A percentile compares a stretch with the other conserved stretches of the same genome.
Evolutionary conservation across 1,140 invertebrate genomes (phyloP).

Genomic region (Mya arenaria): DNA sequence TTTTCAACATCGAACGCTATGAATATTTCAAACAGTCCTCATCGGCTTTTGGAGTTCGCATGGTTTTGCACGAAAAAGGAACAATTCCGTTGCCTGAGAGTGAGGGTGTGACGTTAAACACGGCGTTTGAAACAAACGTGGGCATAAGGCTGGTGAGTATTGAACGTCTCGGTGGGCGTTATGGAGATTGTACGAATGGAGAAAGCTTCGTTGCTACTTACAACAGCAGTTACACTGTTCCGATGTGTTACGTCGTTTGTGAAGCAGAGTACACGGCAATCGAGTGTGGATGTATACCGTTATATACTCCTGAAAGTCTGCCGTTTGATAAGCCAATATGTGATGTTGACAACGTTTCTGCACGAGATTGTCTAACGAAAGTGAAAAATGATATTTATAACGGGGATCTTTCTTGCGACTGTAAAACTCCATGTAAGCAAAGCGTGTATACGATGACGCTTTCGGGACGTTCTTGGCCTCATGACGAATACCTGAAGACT

Average conservation of each 20-base stretch:
- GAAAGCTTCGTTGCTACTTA: no score
- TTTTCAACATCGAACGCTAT: slow-evolving; percentile 46
- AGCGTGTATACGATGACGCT: not conserved
- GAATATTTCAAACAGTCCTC: slow-evolving; percentile 52
- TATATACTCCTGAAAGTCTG: no score
- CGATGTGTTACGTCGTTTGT: no score
- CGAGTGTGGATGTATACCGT: no score
- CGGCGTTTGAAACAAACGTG: slow-evolving; percentile 57
- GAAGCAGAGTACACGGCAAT: no score
- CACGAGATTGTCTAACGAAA: no score
- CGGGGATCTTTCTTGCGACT: not conserved
- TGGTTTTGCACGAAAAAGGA: slow-evolving; percentile 60
- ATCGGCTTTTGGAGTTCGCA: slow-evolving; percentile 55
- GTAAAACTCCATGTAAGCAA: not conserved
- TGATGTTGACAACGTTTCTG: no score
- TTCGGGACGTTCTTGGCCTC: not conserved
- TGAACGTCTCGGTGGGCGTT: not conserved
- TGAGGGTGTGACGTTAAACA: slow-evolving; percentile 55
- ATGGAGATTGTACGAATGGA: no score
- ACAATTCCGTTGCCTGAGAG: slow-evolving; percentile 54
- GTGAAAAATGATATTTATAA: no score
- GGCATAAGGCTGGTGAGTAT: slow-evolving; percentile 55
- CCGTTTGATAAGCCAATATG: no score
- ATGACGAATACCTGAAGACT: not conserved
- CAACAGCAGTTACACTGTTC: no score